Conservation (phyloP, 2,113 vertebrate genomes). For the Macaca nemestrina region DNA sequence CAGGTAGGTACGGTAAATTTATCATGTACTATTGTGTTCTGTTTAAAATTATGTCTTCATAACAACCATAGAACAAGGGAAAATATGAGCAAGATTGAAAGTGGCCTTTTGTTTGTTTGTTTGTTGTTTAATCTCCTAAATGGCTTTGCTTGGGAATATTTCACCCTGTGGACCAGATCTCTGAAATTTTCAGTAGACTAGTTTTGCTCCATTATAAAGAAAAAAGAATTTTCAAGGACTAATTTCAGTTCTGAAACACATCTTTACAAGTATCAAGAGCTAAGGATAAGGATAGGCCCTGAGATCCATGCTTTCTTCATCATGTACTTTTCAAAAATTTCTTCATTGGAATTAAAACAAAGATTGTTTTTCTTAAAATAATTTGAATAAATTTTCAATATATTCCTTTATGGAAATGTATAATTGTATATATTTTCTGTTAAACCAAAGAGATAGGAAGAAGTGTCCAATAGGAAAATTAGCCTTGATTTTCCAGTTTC, state of each 20-base stretch:
- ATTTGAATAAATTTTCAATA: background rate
- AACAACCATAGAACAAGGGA: background rate
- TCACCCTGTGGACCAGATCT: background rate
- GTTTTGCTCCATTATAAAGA: background rate
- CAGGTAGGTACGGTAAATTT: background rate
- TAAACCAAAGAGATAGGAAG: background rate
- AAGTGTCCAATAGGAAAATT: background rate
- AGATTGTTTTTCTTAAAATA: background rate
- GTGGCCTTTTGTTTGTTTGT: background rate
- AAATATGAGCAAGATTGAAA: background rate
- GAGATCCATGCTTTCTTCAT: background rate
- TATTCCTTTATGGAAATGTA: background rate
- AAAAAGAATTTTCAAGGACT: background rate
- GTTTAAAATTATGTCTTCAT: background rate
- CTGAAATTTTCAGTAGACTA: background rate
- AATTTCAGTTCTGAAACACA: background rate
- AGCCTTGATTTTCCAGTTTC: background rate
- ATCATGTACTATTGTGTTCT: background rate
- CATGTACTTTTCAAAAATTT: background rate
- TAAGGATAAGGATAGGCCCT: background rate
- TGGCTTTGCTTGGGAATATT: background rate
- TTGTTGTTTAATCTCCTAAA: background rate
- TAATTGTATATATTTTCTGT: background rate
- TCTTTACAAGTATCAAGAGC: background rate
- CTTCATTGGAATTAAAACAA: background rate